These are phyloP conservation scores for Pardosa pseudoannulata DNA, from an alignment of 2,888 invertebrate species.

Conservation along the genomic window DNA sequence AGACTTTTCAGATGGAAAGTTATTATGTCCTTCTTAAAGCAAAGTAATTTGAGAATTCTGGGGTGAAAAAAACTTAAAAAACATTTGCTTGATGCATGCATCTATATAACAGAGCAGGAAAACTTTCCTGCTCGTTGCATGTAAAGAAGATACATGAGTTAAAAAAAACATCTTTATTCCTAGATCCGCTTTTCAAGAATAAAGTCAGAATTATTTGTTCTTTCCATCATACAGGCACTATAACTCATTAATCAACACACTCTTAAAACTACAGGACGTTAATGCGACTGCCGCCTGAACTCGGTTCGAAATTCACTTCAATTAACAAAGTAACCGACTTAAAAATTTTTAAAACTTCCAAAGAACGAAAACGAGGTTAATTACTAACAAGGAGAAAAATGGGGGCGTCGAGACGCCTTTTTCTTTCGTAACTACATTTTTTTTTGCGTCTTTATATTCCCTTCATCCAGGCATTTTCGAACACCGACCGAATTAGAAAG, in stretches of 20 bases:
- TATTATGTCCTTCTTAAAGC: too few relatives aligned
- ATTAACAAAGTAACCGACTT: background rate
- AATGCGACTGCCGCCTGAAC: background rate
- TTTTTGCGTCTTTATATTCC: background rate
- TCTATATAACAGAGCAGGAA: too few relatives aligned
- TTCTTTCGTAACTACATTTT: background rate
- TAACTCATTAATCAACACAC: background rate
- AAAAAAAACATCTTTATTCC: too few relatives aligned
- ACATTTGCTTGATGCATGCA: too few relatives aligned
- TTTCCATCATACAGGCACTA: background rate
- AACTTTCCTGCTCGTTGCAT: too few relatives aligned
- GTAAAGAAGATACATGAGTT: too few relatives aligned
- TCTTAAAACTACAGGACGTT: background rate
- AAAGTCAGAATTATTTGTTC: background rate
- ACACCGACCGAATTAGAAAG: background rate
- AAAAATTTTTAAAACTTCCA: background rate
- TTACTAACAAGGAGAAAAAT: background rate
- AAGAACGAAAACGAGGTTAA: background rate
- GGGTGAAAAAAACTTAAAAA: too few relatives aligned
- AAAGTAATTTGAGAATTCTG: too few relatives aligned
- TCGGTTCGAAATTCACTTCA: constrained; percentile 4
- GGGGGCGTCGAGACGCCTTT: background rate
- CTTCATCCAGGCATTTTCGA: background rate
- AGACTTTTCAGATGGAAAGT: too few relatives aligned
- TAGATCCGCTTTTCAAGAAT: too few relatives aligned